Conservation (phyloP, 2,797 vertebrate species). For the Bradypodion pumilum region DNA sequence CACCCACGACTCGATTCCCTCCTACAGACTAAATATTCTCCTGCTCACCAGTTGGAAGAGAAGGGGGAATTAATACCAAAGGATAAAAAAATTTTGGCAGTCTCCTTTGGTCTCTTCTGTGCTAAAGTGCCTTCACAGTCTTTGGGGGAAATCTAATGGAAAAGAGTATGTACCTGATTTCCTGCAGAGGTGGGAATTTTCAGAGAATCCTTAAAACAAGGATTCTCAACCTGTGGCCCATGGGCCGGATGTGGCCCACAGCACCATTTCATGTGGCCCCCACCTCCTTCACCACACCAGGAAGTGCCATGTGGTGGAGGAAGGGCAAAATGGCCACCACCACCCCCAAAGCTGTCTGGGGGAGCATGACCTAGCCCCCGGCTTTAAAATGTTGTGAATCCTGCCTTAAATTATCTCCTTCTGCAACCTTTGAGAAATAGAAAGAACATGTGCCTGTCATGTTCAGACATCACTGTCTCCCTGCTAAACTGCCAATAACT, state of each 20-base stretch:
- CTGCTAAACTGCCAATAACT: neutral
- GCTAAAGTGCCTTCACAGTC: neutral
- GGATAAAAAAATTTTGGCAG: neutral
- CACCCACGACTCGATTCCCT: constrained; percentile 18
- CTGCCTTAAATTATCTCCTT: too few relatives aligned
- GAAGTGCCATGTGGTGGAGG: too few relatives aligned
- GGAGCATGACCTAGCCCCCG: too few relatives aligned
- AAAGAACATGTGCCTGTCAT: neutral
- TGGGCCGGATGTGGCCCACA: too few relatives aligned
- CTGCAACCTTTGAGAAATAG: neutral
- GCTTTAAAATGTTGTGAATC: too few relatives aligned
- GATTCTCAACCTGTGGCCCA: too few relatives aligned
- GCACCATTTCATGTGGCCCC: too few relatives aligned
- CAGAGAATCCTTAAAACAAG: too few relatives aligned
- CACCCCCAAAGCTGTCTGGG: too few relatives aligned
- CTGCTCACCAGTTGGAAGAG: neutral
- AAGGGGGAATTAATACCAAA: neutral
- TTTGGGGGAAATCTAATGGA: neutral
- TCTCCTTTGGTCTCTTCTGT: neutral
- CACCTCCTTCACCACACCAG: too few relatives aligned
- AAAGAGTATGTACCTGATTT: neutral
- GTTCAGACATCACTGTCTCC: neutral
- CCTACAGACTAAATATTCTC: constrained; percentile 8
- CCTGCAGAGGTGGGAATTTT: neutral
- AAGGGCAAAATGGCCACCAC: too few relatives aligned